Conservation (phyloP, 2,113 vertebrate species). For the Jaculus jaculus region DNA sequence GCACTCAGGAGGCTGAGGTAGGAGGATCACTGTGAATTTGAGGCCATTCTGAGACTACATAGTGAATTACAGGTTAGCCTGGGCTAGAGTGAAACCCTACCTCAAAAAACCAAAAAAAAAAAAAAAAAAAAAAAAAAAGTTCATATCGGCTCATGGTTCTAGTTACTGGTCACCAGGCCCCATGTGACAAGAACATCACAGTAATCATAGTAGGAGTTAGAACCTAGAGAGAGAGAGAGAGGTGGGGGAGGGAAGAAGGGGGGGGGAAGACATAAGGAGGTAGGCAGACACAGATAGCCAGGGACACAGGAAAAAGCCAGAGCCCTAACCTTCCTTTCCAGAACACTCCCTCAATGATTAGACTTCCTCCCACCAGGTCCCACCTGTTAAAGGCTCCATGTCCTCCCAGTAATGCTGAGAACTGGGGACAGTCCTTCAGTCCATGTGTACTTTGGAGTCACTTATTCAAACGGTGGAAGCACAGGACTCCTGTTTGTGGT, state of each 20-base stretch:
- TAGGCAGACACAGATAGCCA: neutral
- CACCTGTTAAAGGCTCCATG: neutral
- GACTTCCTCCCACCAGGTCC: neutral
- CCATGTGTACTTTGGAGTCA: neutral
- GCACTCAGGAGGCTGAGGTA: no score
- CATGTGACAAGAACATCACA: neutral
- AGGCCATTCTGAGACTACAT: no score
- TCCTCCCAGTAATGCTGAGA: neutral
- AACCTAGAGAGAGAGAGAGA: no score
- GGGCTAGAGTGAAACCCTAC: no score
- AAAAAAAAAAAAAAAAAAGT: no score
- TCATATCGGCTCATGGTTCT: neutral
- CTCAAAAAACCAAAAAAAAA: no score
- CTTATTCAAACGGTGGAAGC: neutral
- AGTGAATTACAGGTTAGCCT: no score
- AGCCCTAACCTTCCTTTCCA: neutral
- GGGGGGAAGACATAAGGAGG: no score
- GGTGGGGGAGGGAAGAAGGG: no score
- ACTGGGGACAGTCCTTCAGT: neutral
- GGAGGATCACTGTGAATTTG: no score
- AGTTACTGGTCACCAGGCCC: neutral
- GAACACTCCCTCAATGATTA: neutral
- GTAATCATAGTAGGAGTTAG: no score
- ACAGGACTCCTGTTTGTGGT: neutral
- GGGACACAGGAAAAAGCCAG: neutral